Percentiles rank a stretch among this genome's conserved stretches.
phyloP scores from a whole-genome alignment of 2,113 vertebrate species.

The Tapirus terrestris region DNA sequence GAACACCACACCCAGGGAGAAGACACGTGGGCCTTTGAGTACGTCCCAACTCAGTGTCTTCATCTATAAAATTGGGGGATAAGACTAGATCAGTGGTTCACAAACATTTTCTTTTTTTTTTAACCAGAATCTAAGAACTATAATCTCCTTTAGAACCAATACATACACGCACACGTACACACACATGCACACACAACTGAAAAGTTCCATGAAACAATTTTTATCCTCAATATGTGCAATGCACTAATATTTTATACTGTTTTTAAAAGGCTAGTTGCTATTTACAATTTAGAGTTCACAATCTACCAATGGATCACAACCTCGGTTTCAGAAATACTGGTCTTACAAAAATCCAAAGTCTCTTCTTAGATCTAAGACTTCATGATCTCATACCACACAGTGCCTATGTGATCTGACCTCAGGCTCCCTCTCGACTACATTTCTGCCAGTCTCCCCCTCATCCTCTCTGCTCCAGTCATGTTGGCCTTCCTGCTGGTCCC shows the following conservation, averaged over 20 bases:
- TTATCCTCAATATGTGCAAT: not conserved
- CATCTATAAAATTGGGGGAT: not conserved
- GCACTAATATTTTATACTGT: not conserved
- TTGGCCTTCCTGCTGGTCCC: not conserved
- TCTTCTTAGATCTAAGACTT: not conserved
- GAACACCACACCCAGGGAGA: not conserved
- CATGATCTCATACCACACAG: not conserved
- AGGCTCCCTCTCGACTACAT: too few species aligned
- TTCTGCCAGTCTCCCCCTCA: not conserved
- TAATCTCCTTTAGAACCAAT: not conserved
- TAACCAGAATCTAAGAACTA: not conserved
- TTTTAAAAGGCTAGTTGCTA: not conserved
- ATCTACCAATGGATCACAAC: not conserved
- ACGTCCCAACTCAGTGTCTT: not conserved
- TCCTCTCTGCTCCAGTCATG: not conserved
- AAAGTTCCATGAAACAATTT: not conserved
- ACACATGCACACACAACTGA: not conserved
- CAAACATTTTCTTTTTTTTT: not conserved
- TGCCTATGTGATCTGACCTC: not conserved
- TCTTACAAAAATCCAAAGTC: not conserved
- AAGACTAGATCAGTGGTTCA: not conserved
- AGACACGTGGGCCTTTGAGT: not conserved
- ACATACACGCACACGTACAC: not conserved
- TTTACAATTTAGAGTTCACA: not conserved
- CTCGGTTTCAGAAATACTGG: not conserved